These are phyloP conservation scores for Nomada ferruginata DNA, from an alignment of 2,888 invertebrate species.

Conservation along the genomic window DNA sequence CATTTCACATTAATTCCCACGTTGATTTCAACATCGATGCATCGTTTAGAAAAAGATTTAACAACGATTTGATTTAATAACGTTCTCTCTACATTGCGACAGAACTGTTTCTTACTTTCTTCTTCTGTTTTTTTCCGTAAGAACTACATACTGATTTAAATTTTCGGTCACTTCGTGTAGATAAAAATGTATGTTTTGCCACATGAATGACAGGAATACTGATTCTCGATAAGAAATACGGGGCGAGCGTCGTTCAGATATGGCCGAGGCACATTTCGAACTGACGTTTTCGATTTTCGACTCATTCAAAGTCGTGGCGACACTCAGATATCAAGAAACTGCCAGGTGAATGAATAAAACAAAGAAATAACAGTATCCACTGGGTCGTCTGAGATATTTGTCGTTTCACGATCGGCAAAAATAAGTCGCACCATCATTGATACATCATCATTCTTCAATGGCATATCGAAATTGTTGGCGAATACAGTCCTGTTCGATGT, in stretches of 20 bases:
- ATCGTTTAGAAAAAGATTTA: not conserved
- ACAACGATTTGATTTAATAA: not conserved
- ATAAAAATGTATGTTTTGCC: slow-evolving; percentile 37
- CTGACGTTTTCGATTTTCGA: slow-evolving; percentile 40
- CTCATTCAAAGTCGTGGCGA: slow-evolving; percentile 46
- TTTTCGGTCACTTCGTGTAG: slow-evolving; percentile 28
- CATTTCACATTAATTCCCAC: not conserved
- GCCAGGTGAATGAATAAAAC: slow-evolving; percentile 44
- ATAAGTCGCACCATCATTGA: slow-evolving; percentile 23
- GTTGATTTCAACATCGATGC: not conserved
- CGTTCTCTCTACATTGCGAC: not conserved
- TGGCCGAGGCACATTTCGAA: slow-evolving; percentile 20
- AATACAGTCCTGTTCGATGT: too few species aligned
- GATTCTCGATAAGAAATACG: slow-evolving; percentile 30
- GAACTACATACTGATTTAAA: slow-evolving; percentile 6
- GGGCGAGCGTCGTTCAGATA: slow-evolving; percentile 4
- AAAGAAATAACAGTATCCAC: slow-evolving; percentile 34
- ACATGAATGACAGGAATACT: slow-evolving; percentile 31
- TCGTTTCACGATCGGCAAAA: slow-evolving; percentile 17
- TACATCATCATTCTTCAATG: slow-evolving; percentile 11
- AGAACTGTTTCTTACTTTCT: not conserved
- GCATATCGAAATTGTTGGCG: not conserved
- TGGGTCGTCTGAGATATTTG: not conserved
- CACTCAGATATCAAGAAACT: slow-evolving; percentile 44
- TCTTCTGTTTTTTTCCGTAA: not conserved